Base-by-base conservation (phyloP, 2,797 vertebrate species). In the Myotis myotis region DNA sequence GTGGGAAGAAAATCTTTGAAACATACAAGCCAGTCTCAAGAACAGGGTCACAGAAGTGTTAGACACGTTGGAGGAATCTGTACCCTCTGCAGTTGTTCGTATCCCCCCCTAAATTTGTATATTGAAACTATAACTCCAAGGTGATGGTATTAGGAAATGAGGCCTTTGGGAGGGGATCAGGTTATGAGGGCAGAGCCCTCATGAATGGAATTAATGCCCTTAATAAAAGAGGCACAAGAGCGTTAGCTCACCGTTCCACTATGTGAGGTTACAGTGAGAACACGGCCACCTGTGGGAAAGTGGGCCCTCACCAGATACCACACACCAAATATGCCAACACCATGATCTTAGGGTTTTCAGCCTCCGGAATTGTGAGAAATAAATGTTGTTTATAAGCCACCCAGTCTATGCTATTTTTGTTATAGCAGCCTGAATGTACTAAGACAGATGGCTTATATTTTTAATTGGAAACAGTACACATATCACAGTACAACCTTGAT, bases 1-100 rank as follows among this genome's bases (percentile, higher is more conserved):
- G 64, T 93, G 94, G 78, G 62, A 76, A 96, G 57, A 86, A 93
- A 97, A 96, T 85, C 87, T 76, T 94, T 88, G 92, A 89, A 95
- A 87, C 85, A 89, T 92, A 71, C 10, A 94, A 44, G 94, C 68
- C 92, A 95, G 82, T 94, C 47, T 96, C 11, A 7, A 90, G 93
- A 96, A 93, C 28, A 44, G 90, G 60, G 38, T 89, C 17, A 22
- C 55, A 93, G 55, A 94, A 76, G 6, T 93, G 53, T 62, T 15
- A 96, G 96, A 49, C 33, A 78, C 19, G 12, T 11, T 64, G 25
- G 64, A 95, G 47, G 66, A 95, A 89, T 88, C 8, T 28, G 49
- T 17, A 75, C 55, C 47, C 90, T 87, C 64, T 74, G 44, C 36
- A 93, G 66, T 80, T 82, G 49, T 81, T 38, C 60, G 38, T 47